These are phyloP conservation scores for Coturnix japonica DNA, from an alignment of 2,113 vertebrate species.

Conservation along the genomic window DNA sequence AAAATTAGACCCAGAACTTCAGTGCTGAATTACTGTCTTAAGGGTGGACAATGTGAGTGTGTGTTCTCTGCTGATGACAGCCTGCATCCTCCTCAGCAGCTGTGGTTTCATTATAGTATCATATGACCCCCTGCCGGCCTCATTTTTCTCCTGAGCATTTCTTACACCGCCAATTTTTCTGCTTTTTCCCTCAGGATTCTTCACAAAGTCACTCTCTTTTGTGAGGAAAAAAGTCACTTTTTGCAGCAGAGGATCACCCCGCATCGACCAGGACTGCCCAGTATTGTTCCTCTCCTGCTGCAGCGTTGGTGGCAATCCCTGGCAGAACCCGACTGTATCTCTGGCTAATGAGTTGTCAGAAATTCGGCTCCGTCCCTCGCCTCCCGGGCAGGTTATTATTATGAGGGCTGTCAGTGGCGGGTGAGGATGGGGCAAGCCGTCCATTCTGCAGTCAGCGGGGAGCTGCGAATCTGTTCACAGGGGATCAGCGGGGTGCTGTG, in stretches of 20 bases:
- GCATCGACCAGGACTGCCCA: fast-evolving
- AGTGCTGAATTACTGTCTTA: background rate
- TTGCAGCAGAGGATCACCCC: background rate
- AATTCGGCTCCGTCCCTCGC: slow-evolving; percentile 46
- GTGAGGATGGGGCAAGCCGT: slow-evolving; percentile 70
- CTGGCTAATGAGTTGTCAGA: slow-evolving; percentile 72
- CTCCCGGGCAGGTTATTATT: slow-evolving; percentile 74
- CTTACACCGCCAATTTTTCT: background rate
- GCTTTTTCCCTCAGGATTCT: fast-evolving
- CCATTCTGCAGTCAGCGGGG: slow-evolving; percentile 68
- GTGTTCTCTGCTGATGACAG: background rate
- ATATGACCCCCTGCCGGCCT: slow-evolving; percentile 33
- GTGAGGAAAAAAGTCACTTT: background rate
- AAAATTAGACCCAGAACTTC: background rate
- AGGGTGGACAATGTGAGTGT: fast-evolving
- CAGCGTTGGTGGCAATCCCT: background rate
- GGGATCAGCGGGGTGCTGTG: slow-evolving; percentile 75
- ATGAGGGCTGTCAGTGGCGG: slow-evolving; percentile 76
- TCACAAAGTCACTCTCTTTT: background rate
- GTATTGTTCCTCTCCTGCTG: background rate
- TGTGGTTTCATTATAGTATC: slow-evolving; percentile 18
- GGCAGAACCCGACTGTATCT: slow-evolving; percentile 32
- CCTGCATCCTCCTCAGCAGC: background rate
- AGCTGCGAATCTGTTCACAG: slow-evolving; percentile 70
- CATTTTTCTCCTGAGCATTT: slow-evolving; percentile 36